A percentile compares a stretch with the other conserved stretches of the same genome.
Conservation (phyloP, 2,113 vertebrate species). For the Melospiza melodia region DNA sequence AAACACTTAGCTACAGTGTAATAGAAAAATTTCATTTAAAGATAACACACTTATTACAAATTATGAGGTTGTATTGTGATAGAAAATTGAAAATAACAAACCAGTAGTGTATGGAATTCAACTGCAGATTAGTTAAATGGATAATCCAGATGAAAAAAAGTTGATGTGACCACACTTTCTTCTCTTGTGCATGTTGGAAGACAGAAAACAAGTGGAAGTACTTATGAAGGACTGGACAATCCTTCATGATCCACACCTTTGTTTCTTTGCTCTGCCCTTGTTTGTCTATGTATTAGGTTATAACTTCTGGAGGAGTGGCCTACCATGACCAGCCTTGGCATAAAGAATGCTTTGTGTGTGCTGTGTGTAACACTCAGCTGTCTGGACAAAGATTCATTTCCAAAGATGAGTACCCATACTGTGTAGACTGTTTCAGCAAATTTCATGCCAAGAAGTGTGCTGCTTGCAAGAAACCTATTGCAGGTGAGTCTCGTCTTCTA, state of each 20-base stretch:
- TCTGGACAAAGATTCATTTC: conserved; percentile 76
- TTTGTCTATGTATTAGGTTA: conserved; percentile 62
- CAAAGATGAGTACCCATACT: conserved; percentile 75
- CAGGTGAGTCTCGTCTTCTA: conserved; percentile 63
- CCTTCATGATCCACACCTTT: neutral
- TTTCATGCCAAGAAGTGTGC: conserved; percentile 74
- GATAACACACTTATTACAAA: neutral
- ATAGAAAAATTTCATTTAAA: neutral
- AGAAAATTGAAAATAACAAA: neutral
- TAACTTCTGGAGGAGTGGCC: conserved; percentile 74
- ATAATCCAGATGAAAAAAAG: neutral
- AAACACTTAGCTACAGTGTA: neutral
- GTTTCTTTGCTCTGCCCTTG: neutral
- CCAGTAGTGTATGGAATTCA: neutral
- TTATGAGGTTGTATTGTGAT: neutral
- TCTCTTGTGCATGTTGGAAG: neutral
- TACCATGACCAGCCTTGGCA: conserved; percentile 79
- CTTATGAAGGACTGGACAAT: neutral
- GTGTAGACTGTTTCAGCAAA: conserved; percentile 76
- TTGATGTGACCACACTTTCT: neutral
- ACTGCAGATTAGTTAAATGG: neutral
- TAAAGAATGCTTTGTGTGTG: conserved; percentile 80
- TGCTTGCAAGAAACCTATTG: conserved; percentile 73
- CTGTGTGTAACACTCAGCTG: conserved; percentile 73
- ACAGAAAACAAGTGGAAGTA: neutral